These are phyloP conservation scores for Menidia menidia DNA, from an alignment of 2,797 vertebrate genomes.

Conservation along the genomic window DNA sequence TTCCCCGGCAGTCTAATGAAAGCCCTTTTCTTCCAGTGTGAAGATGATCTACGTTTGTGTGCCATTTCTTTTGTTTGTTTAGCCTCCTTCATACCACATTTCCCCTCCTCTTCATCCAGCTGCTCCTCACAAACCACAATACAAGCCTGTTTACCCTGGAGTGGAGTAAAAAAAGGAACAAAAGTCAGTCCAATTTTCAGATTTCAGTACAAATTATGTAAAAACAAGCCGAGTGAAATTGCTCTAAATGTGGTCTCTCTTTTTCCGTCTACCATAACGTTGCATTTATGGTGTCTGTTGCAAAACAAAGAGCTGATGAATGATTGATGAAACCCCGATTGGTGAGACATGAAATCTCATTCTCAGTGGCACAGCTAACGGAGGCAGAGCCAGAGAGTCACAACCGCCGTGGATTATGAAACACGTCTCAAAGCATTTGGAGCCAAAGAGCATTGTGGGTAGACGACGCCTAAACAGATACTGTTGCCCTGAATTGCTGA, in stretches of 20 bases:
- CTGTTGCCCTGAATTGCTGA: slow-evolving; percentile 19
- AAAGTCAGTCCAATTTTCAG: slow-evolving; percentile 49
- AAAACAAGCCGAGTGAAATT: slow-evolving; percentile 4
- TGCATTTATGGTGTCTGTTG: slow-evolving; percentile 29
- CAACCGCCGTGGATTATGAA: slow-evolving; percentile 35
- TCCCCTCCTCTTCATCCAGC: slow-evolving; percentile 1
- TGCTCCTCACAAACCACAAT: slow-evolving; percentile 46
- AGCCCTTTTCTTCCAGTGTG: slow-evolving; percentile 33
- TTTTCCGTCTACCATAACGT: slow-evolving; percentile 23
- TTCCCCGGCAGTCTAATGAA: slow-evolving; percentile 42
- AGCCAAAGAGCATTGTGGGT: slow-evolving; percentile 29
- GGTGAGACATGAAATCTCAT: slow-evolving; percentile 43
- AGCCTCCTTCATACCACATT: slow-evolving; percentile 28
- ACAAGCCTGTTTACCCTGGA: slow-evolving; percentile 48
- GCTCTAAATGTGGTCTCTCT: slow-evolving; percentile 13
- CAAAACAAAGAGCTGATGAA: slow-evolving; percentile 53
- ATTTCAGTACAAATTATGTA: slow-evolving; percentile 63
- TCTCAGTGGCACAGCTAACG: slow-evolving; percentile 34
- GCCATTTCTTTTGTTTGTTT: slow-evolving; percentile 51
- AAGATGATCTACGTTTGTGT: slow-evolving; percentile 15
- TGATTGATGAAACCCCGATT: slow-evolving; percentile 58
- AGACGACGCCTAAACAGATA: slow-evolving; percentile 34
- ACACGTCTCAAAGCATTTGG: slow-evolving; percentile 30
- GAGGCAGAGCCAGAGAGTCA: slow-evolving; percentile 31
- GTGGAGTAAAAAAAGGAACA: slow-evolving; percentile 44